Base-by-base conservation (phyloP, 2,888 invertebrate genomes). In the Ceratothoa steindachneri region DNA sequence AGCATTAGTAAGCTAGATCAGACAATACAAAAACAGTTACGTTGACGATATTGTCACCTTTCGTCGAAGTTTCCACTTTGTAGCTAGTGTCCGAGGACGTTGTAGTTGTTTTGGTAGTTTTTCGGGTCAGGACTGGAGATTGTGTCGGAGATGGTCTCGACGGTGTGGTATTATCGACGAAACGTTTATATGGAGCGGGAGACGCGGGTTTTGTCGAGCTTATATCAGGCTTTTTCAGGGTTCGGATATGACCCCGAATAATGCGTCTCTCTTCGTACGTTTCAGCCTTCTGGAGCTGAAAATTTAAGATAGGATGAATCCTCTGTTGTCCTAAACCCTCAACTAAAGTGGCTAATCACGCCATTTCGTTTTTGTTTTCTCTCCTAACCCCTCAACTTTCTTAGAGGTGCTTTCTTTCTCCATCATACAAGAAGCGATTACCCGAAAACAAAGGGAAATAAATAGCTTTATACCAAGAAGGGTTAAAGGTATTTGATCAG, bases 211-310 rank as follows among this genome's bases (percentile, higher is more conserved):
- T 51, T 51, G 74, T 28, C n/a, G 52, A 52, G 24, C 64, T 60
- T 15, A 64, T 30, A 24, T 70, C 64, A 2, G 30, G 12, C 41
- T 69, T 70, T 83, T 89, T 90, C 7, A 91, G 89, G 22, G 90
- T 83, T 78, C 92, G 87, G 77, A 93, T 91, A 84, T 92, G 92
- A 1, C 90, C 88, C 77, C 93, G 87, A 72, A 93, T 90, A 80
- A 90, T 88, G 78, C 91, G 88, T 81, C 93, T 86, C 82, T 91
- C 88, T 83, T 93, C 92, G 83, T 93, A 93, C 77, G 89, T 89
- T 71, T 88, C 88, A 74, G 91, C 90, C 82, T 89, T 89, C 85
- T 91, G 90, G 84, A 92, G 85, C 89, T 90, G 86, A 82, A 87
- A 87, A 64, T 80, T 51, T 27, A 27, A n/a, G n/a, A n/a, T n/a